Base-by-base conservation (phyloP, 2,888 invertebrate genomes). In the Brenthis daphne region DNA sequence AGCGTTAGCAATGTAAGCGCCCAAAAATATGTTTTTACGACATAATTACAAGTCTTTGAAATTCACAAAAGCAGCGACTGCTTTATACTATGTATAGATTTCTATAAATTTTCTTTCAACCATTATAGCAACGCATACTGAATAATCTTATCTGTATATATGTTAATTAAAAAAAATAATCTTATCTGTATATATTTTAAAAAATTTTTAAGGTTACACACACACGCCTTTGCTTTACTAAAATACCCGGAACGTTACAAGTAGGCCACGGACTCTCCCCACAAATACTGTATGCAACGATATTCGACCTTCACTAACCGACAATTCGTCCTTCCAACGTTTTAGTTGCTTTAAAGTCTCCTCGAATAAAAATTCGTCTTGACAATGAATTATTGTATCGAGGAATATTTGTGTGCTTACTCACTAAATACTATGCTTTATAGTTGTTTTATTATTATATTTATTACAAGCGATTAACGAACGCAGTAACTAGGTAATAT, bases 211-310 rank as follows among this genome's bases (percentile, higher is more conserved):
- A 63, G 53, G 63, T 37, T 51, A 14, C 14, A 37, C 29, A 14
- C 14, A 37, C 29, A 51, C 37, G 16, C 54, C 53, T 12, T 13
- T 50, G 29, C 29, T 53, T 37, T 20, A 24, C 53, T 53, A 24
- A 24, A 54, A 20, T 53, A 63, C 53, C 43, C 53, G 53, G 51
- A 63, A 53, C 51, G 43, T 37, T 54, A 20, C 54, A 63, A 63
- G 43, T 63, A 54, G 51, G 63, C 37, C 63, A 63, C 60, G 60
- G 50, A 60, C 63, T 54, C 63, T 54, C 43, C 5, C 63, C 54
- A 20, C 63, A 54, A 53, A 43, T 54, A 63, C 53, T 14, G 13
- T 63, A 63, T 13, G 53, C 37, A 16, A 53, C 37, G 51, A 53
- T 53, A 50, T 29, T 29, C 43, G 20, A 13, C 63, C 63, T 53